Conservation (phyloP, 2,113 vertebrate species). For the Hippocampus guttulatus region DNA sequence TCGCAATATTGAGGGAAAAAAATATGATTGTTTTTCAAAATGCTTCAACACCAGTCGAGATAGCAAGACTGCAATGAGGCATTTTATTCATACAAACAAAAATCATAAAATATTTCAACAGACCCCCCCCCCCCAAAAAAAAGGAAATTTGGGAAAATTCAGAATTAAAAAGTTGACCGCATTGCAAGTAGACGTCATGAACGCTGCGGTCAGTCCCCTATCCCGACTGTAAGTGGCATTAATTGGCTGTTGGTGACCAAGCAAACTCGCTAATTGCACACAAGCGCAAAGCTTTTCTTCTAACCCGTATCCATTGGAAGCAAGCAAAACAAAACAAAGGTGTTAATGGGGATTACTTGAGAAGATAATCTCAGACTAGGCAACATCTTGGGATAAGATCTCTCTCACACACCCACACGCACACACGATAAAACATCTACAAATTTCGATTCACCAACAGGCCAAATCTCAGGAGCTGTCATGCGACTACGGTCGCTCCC, state of each 20-base stretch:
- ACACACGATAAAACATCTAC: not conserved
- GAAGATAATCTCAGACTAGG: constrained; percentile 9
- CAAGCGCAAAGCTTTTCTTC: not conserved
- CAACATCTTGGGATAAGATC: constrained; percentile 2
- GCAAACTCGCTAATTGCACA: not conserved
- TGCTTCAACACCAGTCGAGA: no score
- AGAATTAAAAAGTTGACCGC: not conserved
- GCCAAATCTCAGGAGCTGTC: not conserved
- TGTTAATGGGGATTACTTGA: constrained; percentile 7
- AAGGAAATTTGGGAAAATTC: no score
- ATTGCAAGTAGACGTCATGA: not conserved
- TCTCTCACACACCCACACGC: not conserved
- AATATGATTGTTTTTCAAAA: no score
- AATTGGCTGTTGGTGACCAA: not conserved
- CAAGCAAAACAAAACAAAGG: constrained; percentile 2
- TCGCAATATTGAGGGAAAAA: no score
- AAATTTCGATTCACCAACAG: not conserved
- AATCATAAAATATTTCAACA: no score
- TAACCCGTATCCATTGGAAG: not conserved
- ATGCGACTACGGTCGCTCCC: not conserved
- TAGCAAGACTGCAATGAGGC: no score
- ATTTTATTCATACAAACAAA: no score
- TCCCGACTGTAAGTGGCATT: not conserved
- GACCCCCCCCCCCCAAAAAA: no score
- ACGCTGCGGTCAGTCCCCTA: not conserved